phyloP scores from a whole-genome alignment of 1,140 invertebrate genomes.

The Penaeus japonicus region DNA sequence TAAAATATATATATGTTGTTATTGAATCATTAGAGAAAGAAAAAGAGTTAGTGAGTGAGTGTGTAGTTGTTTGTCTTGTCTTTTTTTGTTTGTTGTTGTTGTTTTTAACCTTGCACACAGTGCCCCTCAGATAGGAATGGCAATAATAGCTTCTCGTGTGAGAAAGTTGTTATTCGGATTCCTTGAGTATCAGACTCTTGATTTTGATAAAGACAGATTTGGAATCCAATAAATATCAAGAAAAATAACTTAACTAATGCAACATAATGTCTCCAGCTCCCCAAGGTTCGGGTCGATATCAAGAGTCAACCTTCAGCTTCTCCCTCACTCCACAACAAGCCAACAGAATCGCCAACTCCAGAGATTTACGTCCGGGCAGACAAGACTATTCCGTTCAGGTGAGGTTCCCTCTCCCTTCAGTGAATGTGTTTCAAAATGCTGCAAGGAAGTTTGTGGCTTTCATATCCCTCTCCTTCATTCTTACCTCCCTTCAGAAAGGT shows the following conservation, averaged over 20 bases:
- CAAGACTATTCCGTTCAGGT: constrained; percentile 82
- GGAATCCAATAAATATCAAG: no score
- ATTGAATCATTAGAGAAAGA: no score
- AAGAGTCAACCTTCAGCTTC: constrained; percentile 87
- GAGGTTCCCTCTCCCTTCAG: constrained; percentile 35
- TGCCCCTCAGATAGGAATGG: no score
- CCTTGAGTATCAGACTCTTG: no score
- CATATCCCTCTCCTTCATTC: not conserved
- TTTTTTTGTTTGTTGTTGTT: no score
- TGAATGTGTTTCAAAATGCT: not conserved
- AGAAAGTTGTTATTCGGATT: no score
- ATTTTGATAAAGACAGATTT: no score
- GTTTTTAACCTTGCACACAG: no score
- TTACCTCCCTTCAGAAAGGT: not conserved
- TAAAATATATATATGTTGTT: no score
- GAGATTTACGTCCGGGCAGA: constrained; percentile 67
- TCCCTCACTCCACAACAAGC: constrained; percentile 92
- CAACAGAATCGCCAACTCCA: constrained; percentile 62
- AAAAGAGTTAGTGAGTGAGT: no score
- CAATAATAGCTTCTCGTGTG: no score
- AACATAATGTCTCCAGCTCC: constrained; percentile 40
- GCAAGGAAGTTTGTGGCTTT: not conserved
- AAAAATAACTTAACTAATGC: not conserved
- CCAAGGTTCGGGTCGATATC: constrained; percentile 66
- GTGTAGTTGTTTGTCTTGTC: no score